Conservation (phyloP, 2,888 invertebrate genomes). For the Leptinotarsa rubiginosa region DNA sequence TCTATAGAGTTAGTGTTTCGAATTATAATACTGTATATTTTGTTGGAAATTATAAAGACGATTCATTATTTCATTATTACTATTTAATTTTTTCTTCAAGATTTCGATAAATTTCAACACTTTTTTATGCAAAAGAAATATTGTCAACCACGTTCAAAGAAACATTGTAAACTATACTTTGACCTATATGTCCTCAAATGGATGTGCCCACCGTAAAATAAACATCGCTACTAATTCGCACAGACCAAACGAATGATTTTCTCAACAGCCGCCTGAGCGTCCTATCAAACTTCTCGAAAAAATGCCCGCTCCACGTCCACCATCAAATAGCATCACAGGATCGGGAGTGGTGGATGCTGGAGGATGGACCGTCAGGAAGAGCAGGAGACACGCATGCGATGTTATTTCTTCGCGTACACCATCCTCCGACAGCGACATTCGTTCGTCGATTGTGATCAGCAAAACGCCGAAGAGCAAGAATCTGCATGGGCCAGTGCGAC, state of each 20-base stretch:
- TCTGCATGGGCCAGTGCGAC: conserved; percentile 69
- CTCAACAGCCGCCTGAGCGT: neutral
- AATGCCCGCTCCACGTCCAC: conserved; percentile 11
- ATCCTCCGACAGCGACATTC: conserved; percentile 23
- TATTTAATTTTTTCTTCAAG: no score
- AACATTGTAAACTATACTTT: no score
- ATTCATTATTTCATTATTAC: no score
- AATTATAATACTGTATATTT: no score
- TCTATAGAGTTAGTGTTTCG: no score
- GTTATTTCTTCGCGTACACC: conserved; percentile 14
- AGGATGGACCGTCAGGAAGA: conserved; percentile 41
- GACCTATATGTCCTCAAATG: no score
- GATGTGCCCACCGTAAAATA: no score
- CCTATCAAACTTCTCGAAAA: conserved; percentile 2
- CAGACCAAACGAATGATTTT: neutral
- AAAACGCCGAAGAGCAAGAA: conserved; percentile 31
- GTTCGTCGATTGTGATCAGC: conserved; percentile 34
- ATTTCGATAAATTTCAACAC: no score
- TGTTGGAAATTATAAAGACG: no score
- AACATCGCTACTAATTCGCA: neutral
- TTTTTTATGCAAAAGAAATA: no score
- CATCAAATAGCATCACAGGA: conserved; percentile 21
- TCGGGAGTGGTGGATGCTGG: conserved; percentile 32
- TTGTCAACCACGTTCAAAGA: no score
- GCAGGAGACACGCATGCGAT: conserved; percentile 46